phyloP scores from a whole-genome alignment of 2,113 vertebrate genomes.

The Ornithorhynchus anatinus region DNA sequence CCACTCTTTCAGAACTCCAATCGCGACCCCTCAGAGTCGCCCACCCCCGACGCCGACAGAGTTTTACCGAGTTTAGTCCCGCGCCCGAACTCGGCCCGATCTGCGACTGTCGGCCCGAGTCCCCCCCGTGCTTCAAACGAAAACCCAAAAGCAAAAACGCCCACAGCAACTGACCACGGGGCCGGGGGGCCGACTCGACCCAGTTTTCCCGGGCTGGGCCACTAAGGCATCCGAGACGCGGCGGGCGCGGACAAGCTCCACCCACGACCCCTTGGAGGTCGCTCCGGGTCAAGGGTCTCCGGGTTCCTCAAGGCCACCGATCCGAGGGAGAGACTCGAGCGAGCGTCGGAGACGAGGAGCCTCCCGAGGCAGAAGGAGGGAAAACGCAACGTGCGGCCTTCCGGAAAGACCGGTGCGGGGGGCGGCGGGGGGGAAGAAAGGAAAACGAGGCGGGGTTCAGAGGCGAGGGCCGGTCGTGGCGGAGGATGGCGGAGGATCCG shows the following conservation, averaged over 20 bases:
- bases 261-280: background rate
- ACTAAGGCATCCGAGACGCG: background rate
- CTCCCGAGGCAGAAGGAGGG: background rate
- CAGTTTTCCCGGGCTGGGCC: background rate
- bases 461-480: too few species aligned
- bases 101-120: background rate
- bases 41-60: background rate
- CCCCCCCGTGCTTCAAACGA: background rate
- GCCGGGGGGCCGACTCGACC: too few species aligned
- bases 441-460: too few species aligned
- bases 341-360: background rate
- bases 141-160: background rate
- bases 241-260: background rate
- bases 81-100: background rate
- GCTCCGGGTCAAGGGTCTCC: background rate
- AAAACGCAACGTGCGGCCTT: background rate
- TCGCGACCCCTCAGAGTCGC: background rate
- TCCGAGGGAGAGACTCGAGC: too few species aligned
- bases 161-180: too few species aligned
- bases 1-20: background rate
- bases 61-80: background rate
- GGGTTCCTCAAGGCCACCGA: fast-evolving
- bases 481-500: too few species aligned
- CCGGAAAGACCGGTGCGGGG: background rate
- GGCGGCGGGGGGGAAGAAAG: background rate